These are phyloP conservation scores for Crotalus horridus DNA, from an alignment of 2,113 vertebrate species.

Conservation along the genomic window DNA sequence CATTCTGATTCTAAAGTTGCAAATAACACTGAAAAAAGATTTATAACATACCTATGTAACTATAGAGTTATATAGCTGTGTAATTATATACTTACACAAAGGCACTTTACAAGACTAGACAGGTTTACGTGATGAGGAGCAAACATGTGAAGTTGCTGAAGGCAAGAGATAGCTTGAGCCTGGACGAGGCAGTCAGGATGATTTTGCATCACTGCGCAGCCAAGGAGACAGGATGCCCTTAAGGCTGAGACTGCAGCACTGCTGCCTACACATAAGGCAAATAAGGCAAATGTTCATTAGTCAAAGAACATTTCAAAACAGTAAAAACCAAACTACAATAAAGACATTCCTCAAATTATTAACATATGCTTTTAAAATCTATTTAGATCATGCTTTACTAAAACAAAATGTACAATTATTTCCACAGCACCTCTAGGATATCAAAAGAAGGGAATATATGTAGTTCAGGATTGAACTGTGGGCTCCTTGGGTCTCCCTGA, in stretches of 20 bases:
- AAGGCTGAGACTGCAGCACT: constrained; percentile 68
- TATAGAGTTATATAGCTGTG: neutral
- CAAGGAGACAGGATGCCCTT: constrained; percentile 81
- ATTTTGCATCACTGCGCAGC: constrained; percentile 86
- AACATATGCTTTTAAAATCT: neutral
- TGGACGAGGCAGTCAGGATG: constrained; percentile 85
- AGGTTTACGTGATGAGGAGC: constrained; percentile 86
- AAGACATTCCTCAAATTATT: neutral
- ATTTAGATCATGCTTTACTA: neutral
- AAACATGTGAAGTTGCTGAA: constrained; percentile 98
- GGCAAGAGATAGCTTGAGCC: constrained; percentile 85
- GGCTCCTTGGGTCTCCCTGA: neutral
- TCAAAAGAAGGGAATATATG: neutral
- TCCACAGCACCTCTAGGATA: neutral
- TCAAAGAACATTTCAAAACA: neutral
- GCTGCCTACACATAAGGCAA: constrained; percentile 64
- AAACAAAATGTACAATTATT: neutral
- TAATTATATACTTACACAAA: constrained; percentile 82
- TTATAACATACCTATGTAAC: neutral
- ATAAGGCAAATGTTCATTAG: neutral
- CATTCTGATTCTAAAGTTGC: neutral
- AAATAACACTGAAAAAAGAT: constrained; percentile 26
- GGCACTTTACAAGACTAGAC: constrained; percentile 80
- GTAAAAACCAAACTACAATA: neutral
- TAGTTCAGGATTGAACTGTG: neutral